Evolutionary conservation across 1,140 invertebrate genomes (phyloP).

Genomic region (Procambarus virginalis): DNA sequence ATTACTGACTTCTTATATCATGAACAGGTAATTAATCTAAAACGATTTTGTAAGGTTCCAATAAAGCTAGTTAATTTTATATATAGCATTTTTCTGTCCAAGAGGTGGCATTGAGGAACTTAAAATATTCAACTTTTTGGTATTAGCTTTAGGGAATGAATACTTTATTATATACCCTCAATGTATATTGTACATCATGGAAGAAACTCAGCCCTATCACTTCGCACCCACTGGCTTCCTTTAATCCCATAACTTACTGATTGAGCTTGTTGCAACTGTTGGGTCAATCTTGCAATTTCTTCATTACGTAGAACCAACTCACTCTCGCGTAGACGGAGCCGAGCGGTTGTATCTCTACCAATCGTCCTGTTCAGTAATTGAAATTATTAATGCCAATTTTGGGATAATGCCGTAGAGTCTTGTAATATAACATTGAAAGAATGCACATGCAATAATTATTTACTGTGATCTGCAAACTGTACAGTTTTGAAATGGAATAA

Average conservation of each 20-base stretch:
- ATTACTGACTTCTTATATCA: not conserved
- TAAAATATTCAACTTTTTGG: too few relatives aligned
- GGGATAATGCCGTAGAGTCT: too few relatives aligned
- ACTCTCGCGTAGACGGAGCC: conserved; percentile 27
- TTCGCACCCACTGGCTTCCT: not conserved
- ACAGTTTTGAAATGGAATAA: too few relatives aligned
- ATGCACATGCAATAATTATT: too few relatives aligned
- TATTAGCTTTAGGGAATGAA: too few relatives aligned
- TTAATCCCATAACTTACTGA: conserved; percentile 22
- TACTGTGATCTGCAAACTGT: too few relatives aligned
- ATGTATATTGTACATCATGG: not conserved
- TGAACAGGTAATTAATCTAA: not conserved
- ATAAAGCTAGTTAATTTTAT: not conserved
- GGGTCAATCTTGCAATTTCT: conserved; percentile 42
- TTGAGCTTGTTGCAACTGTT: conserved; percentile 42
- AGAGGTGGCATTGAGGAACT: too few relatives aligned
- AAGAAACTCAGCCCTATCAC: not conserved
- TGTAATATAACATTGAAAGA: too few relatives aligned
- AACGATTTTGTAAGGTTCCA: not conserved
- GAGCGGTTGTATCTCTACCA: conserved; percentile 6
- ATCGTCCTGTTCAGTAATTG: conserved; percentile 1
- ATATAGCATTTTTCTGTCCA: too few relatives aligned
- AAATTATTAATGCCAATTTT: not conserved
- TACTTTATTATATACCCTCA: too few relatives aligned
- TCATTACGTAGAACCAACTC: conserved; percentile 46